These are phyloP conservation scores for Brachyhypopomus occidentalis DNA, from an alignment of 2,113 vertebrate genomes.

Conservation along the genomic window DNA sequence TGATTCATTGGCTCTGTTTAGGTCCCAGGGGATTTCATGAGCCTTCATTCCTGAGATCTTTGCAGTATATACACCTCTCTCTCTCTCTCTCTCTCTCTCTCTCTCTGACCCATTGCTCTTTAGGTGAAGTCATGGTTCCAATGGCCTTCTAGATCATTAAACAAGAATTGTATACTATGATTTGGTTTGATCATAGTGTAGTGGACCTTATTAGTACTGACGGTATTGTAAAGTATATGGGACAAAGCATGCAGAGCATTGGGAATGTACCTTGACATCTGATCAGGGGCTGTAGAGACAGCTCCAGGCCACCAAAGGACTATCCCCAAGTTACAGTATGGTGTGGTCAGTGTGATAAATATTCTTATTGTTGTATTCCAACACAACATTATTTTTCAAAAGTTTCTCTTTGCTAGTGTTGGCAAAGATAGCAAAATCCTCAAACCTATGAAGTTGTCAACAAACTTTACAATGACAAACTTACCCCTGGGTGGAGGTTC, in stretches of 20 bases:
- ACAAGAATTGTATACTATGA: background rate
- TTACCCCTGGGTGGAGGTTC: background rate
- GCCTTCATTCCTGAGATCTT: slow-evolving; percentile 6
- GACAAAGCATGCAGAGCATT: background rate
- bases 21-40: background rate
- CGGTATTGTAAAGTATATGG: background rate
- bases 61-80: background rate
- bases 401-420: background rate
- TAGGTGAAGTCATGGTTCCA: background rate
- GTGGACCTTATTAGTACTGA: background rate
- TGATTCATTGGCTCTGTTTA: slow-evolving; percentile 16
- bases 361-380: background rate
- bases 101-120: background rate
- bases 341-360: background rate
- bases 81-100: background rate
- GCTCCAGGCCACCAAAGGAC: background rate
- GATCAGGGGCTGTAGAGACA: background rate
- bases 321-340: background rate
- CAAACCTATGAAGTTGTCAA: background rate
- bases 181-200: background rate
- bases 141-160: background rate
- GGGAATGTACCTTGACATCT: background rate
- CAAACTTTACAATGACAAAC: background rate
- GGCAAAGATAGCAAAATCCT: background rate
- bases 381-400: background rate